Percentiles rank a stretch among this genome's conserved stretches.
Evolutionary conservation across 2,113 vertebrate genomes (phyloP).

Genomic region (Heptranchias perlo): DNA sequence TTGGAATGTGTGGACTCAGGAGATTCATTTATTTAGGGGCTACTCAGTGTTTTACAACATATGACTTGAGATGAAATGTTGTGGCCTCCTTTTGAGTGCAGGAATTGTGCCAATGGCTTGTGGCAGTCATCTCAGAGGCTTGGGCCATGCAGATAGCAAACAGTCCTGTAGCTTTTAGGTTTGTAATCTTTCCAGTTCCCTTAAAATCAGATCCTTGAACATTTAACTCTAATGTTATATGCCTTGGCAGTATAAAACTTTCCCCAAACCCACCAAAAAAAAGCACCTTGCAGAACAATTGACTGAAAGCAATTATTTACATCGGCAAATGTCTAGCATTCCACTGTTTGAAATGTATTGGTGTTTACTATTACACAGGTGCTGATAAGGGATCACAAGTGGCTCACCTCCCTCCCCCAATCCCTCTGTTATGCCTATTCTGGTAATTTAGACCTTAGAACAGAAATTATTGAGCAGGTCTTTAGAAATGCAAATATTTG

Average conservation of each 20-base stretch:
- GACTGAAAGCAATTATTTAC: background rate
- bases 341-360: slow-evolving; percentile 25
- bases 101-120: too few species aligned
- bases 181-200: background rate
- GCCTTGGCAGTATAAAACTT: background rate
- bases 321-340: background rate
- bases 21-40: too few species aligned
- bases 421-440: slow-evolving; percentile 19
- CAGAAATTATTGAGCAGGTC: background rate
- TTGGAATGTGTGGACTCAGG: too few species aligned
- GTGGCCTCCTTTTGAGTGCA: background rate
- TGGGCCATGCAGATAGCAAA: background rate
- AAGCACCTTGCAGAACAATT: slow-evolving; percentile 11
- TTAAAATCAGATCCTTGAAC: background rate
- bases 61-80: background rate
- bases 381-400: slow-evolving; percentile 18
- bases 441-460: background rate
- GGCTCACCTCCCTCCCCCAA: background rate
- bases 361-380: background rate
- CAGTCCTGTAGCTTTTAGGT: background rate
- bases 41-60: too few species aligned
- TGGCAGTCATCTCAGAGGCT: background rate
- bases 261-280: background rate
- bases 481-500: slow-evolving; percentile 29
- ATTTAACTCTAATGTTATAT: background rate